Evolutionary conservation across 2,797 vertebrate genomes (phyloP).

Genomic region (Alauda arvensis): DNA sequence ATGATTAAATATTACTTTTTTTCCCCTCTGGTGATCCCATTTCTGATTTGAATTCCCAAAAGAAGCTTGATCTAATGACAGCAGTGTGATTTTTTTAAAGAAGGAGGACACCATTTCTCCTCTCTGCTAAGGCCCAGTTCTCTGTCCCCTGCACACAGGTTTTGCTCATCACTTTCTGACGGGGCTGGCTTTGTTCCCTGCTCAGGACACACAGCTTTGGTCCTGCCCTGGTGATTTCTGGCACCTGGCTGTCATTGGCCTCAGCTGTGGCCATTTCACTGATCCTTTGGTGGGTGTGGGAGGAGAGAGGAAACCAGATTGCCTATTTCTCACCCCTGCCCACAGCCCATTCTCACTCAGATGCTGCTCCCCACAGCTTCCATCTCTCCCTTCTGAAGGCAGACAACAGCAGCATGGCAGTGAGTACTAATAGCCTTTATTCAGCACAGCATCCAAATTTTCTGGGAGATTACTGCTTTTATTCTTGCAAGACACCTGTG

Average conservation of each 20-base stretch:
- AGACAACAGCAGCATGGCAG: background rate
- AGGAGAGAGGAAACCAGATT: background rate
- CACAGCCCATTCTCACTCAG: rapidly evolving
- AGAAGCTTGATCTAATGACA: background rate
- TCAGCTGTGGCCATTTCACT: background rate
- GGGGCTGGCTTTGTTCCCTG: background rate
- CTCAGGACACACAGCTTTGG: background rate
- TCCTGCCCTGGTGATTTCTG: background rate
- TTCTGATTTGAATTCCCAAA: background rate
- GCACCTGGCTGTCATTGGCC: background rate
- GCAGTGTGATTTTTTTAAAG: background rate
- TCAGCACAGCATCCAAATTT: background rate
- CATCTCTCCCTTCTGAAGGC: background rate
- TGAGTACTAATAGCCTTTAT: background rate
- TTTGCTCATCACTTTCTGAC: background rate
- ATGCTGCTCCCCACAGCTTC: rapidly evolving
- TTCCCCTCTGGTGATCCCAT: background rate
- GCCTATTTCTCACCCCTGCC: background rate
- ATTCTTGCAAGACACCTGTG: background rate
- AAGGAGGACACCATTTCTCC: rapidly evolving
- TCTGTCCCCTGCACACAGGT: background rate
- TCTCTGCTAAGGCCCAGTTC: rapidly evolving
- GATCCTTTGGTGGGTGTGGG: background rate
- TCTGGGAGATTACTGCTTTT: background rate
- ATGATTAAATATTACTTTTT: background rate